Percentiles rank a stretch among this genome's conserved stretches.
phyloP scores from a whole-genome alignment of 92 coral and sea anemone species.

The Heteractis magnifica region DNA sequence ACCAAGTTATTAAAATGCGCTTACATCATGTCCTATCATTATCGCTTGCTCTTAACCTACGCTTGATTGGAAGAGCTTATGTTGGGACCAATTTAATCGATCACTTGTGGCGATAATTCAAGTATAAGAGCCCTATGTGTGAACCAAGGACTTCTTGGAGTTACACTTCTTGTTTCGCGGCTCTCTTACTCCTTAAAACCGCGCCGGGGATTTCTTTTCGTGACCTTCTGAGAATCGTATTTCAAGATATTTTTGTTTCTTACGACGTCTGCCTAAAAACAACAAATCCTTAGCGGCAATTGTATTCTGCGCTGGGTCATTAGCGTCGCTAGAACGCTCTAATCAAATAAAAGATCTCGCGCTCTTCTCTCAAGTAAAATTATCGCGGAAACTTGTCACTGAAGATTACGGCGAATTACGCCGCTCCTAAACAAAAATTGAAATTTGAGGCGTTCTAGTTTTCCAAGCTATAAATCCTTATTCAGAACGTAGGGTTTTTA shows the following conservation, averaged over 20 bases:
- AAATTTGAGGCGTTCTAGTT: not conserved
- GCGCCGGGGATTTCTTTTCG: not conserved
- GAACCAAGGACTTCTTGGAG: not conserved
- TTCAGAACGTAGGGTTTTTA: not conserved
- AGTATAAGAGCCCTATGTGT: slow-evolving; percentile 7
- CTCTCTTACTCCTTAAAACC: not conserved
- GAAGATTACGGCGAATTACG: not conserved
- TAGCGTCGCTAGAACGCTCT: slow-evolving; percentile 12
- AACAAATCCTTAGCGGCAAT: slow-evolving; percentile 17
- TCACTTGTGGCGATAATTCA: slow-evolving; percentile 19
- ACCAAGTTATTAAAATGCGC: slow-evolving; percentile 77
- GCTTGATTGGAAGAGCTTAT: slow-evolving; percentile 13
- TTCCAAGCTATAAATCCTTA: not conserved
- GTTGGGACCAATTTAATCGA: slow-evolving; percentile 17
- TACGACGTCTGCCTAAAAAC: slow-evolving; percentile 1
- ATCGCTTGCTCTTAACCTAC: slow-evolving; percentile 55
- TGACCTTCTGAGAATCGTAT: slow-evolving; percentile 9
- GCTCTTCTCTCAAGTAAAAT: slow-evolving; percentile 9
- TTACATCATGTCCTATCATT: slow-evolving; percentile 66
- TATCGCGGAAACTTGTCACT: slow-evolving; percentile 9
- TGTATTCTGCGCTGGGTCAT: slow-evolving; percentile 6
- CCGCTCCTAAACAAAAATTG: not conserved
- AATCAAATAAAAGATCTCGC: slow-evolving; percentile 15
- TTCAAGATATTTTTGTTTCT: slow-evolving; percentile 18
- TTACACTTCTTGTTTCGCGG: not conserved